Evolutionary conservation across 2,888 invertebrate species (phyloP).

Genomic region (Rhogogaster chlorosoma): DNA sequence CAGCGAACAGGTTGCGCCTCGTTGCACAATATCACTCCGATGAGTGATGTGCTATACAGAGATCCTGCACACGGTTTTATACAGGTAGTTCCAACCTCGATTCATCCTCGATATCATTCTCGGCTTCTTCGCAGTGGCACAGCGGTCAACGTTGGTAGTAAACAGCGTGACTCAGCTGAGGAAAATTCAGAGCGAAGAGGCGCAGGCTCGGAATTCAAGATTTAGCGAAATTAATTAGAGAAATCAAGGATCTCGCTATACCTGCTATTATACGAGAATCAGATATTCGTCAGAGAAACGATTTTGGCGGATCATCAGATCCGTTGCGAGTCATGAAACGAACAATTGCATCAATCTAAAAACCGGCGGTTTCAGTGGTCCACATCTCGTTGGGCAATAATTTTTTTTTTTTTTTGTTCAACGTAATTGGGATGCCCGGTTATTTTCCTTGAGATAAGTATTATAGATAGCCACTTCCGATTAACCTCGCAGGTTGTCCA

Average conservation of each 20-base stretch:
- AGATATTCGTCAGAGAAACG: background rate
- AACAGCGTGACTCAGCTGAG: slow-evolving; percentile 48
- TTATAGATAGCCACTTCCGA: slow-evolving; percentile 44
- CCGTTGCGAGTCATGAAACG: background rate
- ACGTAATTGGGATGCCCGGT: background rate
- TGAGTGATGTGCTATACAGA: slow-evolving; percentile 29
- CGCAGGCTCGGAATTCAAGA: background rate
- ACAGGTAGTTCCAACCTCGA: slow-evolving; percentile 20
- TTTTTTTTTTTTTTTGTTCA: background rate
- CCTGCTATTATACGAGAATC: background rate
- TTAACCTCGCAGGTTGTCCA: slow-evolving; percentile 43
- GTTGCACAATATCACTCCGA: slow-evolving; percentile 45
- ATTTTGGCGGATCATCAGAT: background rate
- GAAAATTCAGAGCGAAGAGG: slow-evolving; percentile 34
- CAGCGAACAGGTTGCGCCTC: slow-evolving; percentile 42
- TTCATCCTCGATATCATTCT: background rate
- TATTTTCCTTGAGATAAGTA: slow-evolving; percentile 29
- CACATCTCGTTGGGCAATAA: background rate
- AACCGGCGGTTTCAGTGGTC: background rate
- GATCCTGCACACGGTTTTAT: background rate
- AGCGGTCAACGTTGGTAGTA: slow-evolving; percentile 37
- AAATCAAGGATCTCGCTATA: background rate
- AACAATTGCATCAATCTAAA: background rate
- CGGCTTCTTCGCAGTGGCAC: slow-evolving; percentile 11
- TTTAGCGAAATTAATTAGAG: background rate